Evolutionary conservation across 30 jellyfish, hydroid and myxozoan genomes (phyloP), one percentile per base, ranked within the genome.

Genomic region (Aurelia sp.): DNA sequence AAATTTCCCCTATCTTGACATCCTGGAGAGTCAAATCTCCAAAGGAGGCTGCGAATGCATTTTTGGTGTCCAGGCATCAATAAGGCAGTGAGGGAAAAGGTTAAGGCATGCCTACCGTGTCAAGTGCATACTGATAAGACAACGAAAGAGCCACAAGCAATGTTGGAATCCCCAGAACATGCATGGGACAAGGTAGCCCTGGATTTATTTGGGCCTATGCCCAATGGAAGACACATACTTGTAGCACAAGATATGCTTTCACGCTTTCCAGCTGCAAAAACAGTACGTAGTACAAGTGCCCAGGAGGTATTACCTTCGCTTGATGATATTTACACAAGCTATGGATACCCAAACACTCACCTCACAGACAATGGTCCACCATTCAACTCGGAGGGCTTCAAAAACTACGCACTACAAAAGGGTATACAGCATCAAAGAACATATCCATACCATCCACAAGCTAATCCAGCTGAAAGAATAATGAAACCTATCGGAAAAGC

Each of bases 151-250:
- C 96, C 96, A 15, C 81, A 79, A 16, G 48, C 62, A 17, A 66
- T 80, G 63, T 19, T 41, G 21, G 13, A 15, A 19, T 20, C 81
- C 6, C 92, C 88, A 13, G 74, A 53, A 67, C 55, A n/a, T 38
- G 92, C 82, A 51, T 88, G 92, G 96, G 76, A 67, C 31, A 81
- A 88, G 19, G 96, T 88, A 24, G 82, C 62, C 65, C 70, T 72
- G n/a, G 89, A 74, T 57, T 65, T 85, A 27, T 85, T 72, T 72
- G 86, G 96, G 63, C 96, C 96, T 8, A 65, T 87, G 85, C 96
- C 96, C 8, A 67, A 51, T 74, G 77, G 68, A 44, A 47, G 47
- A 16, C 96, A 77, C 59, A 87, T 85, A 8, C 65, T 85, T 62
- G 94, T 74, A 44, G 94, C 64, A 20, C 94, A 85, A 74, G 75